These are phyloP conservation scores for Craterocephalus amniculus DNA, from an alignment of 2,797 vertebrate genomes.

Conservation along the genomic window DNA sequence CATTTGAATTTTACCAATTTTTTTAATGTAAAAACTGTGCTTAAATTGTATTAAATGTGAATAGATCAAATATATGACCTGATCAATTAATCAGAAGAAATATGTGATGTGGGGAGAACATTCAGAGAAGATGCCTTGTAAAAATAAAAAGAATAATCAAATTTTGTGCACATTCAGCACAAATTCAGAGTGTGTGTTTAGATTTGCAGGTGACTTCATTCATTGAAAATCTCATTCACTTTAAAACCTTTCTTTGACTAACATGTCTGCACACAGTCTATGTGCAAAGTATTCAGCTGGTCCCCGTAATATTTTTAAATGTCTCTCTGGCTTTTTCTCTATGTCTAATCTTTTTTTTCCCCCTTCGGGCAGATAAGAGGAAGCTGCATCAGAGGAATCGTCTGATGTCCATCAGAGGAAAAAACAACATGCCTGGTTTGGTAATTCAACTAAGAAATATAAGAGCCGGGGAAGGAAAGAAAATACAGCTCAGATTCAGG, in stretches of 20 bases:
- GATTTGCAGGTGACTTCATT: conserved; percentile 5
- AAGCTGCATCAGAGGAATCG: conserved; percentile 48
- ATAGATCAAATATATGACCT: too few species aligned
- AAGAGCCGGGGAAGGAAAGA: conserved; percentile 50
- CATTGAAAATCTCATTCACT: conserved; percentile 15
- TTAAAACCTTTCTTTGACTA: neutral
- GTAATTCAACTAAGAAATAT: conserved; percentile 63
- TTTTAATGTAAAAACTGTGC: too few species aligned
- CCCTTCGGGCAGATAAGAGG: conserved; percentile 55
- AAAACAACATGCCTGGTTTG: conserved; percentile 41
- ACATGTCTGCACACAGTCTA: neutral
- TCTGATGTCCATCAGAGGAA: conserved; percentile 46
- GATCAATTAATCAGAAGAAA: too few species aligned
- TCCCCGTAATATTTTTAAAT: conserved; percentile 45
- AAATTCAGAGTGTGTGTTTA: neutral
- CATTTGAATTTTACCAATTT: too few species aligned
- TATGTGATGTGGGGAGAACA: neutral
- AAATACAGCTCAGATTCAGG: conserved; percentile 32
- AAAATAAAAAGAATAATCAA: neutral
- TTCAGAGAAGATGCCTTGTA: neutral
- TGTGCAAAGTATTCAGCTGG: conserved; percentile 12
- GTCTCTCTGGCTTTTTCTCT: conserved; percentile 59
- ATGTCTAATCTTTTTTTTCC: conserved; percentile 61
- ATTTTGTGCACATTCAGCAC: neutral
- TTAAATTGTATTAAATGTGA: too few species aligned